Evolutionary conservation across 1,140 invertebrate genomes (phyloP).

Genomic region (Telenomus remus): DNA sequence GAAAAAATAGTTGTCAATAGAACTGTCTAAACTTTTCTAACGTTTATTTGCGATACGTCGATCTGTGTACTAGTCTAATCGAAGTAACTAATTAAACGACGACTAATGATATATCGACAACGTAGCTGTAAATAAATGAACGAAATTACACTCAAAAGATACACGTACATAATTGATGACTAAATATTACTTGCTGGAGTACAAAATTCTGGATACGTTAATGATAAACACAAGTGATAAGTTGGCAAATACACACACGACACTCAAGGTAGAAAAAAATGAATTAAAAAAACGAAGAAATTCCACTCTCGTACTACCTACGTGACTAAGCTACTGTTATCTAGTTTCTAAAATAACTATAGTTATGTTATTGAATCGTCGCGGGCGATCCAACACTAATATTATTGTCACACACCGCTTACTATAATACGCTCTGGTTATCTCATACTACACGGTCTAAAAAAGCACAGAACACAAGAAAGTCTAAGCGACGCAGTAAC

Average conservation of each 20-base stretch:
- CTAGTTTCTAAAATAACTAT: constrained; percentile 63
- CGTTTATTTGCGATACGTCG: constrained; percentile 46
- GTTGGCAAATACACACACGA: constrained; percentile 63
- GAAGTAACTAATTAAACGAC: constrained; percentile 53
- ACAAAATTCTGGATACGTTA: constrained; percentile 46
- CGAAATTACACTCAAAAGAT: constrained; percentile 55
- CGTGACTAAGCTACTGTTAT: constrained; percentile 66
- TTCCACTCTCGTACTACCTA: constrained; percentile 70
- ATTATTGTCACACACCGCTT: constrained; percentile 51
- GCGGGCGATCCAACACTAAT: constrained; percentile 34
- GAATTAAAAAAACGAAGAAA: too few relatives aligned
- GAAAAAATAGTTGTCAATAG: too few relatives aligned
- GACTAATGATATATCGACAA: constrained; percentile 49
- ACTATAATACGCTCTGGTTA: constrained; percentile 40
- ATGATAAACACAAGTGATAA: constrained; percentile 51
- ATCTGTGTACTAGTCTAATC: constrained; percentile 60
- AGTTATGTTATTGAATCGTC: constrained; percentile 38
- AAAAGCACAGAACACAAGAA: constrained; percentile 44
- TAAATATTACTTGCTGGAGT: constrained; percentile 52
- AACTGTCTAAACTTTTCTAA: constrained; percentile 63
- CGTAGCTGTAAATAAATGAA: constrained; percentile 47
- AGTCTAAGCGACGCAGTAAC: constrained; percentile 52
- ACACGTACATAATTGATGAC: constrained; percentile 45
- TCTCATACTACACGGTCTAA: constrained; percentile 53
- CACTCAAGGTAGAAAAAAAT: constrained; percentile 62